Percentiles rank a stretch among this genome's conserved stretches.
phyloP scores from a whole-genome alignment of 2,888 invertebrate genomes.

The Rhimphoctona megacephalus region DNA sequence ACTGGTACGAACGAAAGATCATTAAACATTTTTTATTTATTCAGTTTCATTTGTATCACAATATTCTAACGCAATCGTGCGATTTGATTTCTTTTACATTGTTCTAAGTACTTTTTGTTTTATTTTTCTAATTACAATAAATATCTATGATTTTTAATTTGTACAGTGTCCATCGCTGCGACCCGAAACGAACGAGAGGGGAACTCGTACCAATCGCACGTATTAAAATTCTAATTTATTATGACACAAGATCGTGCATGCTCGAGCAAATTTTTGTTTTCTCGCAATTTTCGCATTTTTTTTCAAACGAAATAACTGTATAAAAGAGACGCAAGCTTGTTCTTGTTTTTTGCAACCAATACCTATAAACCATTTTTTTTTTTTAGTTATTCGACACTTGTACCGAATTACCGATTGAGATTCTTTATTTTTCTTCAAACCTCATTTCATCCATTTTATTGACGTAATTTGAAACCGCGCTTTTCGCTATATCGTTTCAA shows the following conservation, averaged over 20 bases:
- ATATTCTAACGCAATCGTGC: background rate
- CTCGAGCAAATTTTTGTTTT: background rate
- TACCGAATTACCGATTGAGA: slow-evolving; percentile 59
- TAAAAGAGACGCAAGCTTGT: background rate
- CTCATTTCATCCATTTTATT: slow-evolving; percentile 26
- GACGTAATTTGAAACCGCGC: background rate
- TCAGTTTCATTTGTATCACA: background rate
- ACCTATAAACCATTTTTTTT: slow-evolving; percentile 26
- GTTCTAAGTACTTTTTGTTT: background rate
- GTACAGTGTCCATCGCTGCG: background rate
- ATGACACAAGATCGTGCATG: background rate
- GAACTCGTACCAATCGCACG: background rate
- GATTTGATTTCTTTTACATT: background rate
- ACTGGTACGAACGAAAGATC: slow-evolving; percentile 18
- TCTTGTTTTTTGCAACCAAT: background rate
- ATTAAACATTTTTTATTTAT: background rate
- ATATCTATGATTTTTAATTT: slow-evolving; percentile 21
- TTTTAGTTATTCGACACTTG: slow-evolving; percentile 58
- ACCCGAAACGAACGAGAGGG: background rate
- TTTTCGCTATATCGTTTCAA: background rate
- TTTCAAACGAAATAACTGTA: background rate
- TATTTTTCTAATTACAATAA: background rate
- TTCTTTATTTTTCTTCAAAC: slow-evolving; percentile 20
- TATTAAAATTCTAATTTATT: background rate
- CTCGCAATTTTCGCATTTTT: background rate